These are phyloP conservation scores for Globodera rostochiensis DNA, from an alignment of 1,140 invertebrate species.

Conservation along the genomic window DNA sequence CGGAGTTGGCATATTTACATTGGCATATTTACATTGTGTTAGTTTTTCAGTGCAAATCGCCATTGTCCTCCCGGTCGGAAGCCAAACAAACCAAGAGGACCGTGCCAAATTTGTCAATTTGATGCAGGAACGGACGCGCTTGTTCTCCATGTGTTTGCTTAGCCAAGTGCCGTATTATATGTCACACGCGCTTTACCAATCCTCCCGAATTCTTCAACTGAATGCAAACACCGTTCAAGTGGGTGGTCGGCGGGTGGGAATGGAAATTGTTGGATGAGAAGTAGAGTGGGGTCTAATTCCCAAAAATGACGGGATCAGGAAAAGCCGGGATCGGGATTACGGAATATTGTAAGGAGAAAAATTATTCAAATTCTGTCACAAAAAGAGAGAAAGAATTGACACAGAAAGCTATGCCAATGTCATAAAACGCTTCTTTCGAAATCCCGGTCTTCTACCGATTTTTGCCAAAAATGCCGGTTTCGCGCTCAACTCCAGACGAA, in stretches of 20 bases:
- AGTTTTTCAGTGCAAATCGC: conserved; percentile 1
- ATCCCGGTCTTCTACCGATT: too few relatives aligned
- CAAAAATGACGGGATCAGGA: not conserved
- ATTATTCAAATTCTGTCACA: too few relatives aligned
- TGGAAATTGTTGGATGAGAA: too few relatives aligned
- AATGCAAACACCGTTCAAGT: conserved; percentile 8
- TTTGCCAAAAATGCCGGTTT: too few relatives aligned
- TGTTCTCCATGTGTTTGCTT: conserved; percentile 23
- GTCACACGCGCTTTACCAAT: conserved; percentile 14
- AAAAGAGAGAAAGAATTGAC: too few relatives aligned
- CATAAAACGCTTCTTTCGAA: too few relatives aligned
- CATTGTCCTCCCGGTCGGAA: not conserved
- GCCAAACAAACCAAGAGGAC: not conserved
- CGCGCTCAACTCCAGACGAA: too few relatives aligned
- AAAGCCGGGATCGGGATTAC: too few relatives aligned
- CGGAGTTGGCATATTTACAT: too few relatives aligned
- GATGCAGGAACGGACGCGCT: conserved; percentile 16
- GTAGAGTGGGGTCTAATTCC: not conserved
- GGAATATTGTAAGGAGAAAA: too few relatives aligned
- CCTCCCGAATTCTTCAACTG: conserved; percentile 3
- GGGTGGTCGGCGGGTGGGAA: not conserved
- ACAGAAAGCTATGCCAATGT: too few relatives aligned
- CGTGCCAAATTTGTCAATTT: conserved; percentile 21
- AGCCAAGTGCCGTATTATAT: conserved; percentile 24
- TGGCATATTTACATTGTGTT: too few relatives aligned